Conservation (phyloP, 1,140 invertebrate genomes). For the Laupala kohalensis region DNA sequence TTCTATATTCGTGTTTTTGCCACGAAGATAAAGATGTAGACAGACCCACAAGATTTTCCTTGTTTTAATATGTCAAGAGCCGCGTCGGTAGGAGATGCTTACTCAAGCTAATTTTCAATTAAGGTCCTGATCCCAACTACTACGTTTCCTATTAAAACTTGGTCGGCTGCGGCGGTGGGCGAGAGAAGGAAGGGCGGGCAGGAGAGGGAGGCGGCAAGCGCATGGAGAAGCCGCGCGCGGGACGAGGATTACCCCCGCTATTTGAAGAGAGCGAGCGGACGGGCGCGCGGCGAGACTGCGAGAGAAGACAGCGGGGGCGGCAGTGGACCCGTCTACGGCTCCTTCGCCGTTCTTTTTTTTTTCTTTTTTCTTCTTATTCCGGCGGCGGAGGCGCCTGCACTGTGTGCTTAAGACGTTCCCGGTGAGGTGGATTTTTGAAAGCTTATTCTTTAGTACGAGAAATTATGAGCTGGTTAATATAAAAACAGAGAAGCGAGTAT, state of each 20-base stretch:
- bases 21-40: neutral
- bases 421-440: neutral
- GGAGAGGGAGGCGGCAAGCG: neutral
- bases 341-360: no score
- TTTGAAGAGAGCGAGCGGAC: no score
- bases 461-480: neutral
- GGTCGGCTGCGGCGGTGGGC: neutral
- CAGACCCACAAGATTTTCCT: constrained; percentile 2
- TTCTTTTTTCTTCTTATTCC: neutral
- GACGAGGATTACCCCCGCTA: no score
- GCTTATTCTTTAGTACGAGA: neutral
- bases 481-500: neutral
- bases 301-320: no score
- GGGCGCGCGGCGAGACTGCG: no score
- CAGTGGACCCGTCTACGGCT: neutral
- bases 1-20: neutral
- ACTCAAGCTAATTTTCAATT: constrained; percentile 9
- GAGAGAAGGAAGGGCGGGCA: neutral
- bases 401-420: neutral
- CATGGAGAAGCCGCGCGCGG: neutral
- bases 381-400: no score
- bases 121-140: constrained; percentile 6
- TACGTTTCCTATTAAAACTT: constrained; percentile 8
- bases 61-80: constrained; percentile 6
- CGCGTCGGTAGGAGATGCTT: constrained; percentile 3